Percentiles rank a stretch among this genome's conserved stretches.
These are phyloP conservation scores for Eurytoma adleriae DNA, from an alignment of 2,888 invertebrate species.

Conservation along the genomic window DNA sequence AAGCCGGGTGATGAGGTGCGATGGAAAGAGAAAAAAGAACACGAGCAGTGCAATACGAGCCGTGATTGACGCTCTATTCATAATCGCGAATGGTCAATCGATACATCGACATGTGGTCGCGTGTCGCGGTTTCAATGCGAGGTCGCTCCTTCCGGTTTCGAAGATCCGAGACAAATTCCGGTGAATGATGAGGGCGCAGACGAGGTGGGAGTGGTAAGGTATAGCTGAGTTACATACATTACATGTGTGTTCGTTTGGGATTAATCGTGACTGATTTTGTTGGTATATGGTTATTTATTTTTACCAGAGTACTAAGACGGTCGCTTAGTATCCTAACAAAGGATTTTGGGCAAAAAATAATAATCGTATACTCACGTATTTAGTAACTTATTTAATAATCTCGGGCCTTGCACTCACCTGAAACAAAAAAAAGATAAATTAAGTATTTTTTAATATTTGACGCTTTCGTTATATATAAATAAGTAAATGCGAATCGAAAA, in stretches of 20 bases:
- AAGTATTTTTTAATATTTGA: not conserved
- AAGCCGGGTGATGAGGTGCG: not conserved
- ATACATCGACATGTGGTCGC: constrained; percentile 12
- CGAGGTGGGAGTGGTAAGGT: too few species aligned
- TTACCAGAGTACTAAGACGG: not conserved
- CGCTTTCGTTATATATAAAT: not conserved
- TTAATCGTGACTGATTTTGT: not conserved
- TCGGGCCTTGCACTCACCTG: constrained; percentile 14
- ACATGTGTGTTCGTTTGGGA: constrained; percentile 4
- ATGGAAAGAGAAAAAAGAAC: not conserved
- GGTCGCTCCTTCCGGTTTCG: constrained; percentile 26
- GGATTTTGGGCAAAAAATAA: too few species aligned
- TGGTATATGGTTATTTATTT: not conserved
- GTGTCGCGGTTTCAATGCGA: not conserved
- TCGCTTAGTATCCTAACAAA: not conserved
- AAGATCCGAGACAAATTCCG: not conserved
- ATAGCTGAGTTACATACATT: not conserved
- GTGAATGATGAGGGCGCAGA: not conserved
- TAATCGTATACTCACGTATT: too few species aligned
- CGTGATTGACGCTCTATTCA: constrained; percentile 34
- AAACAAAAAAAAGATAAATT: constrained; percentile 20
- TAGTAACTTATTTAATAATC: too few species aligned
- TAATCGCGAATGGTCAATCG: constrained; percentile 42
- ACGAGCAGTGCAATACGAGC: not conserved
- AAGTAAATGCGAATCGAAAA: not conserved